phyloP scores from a whole-genome alignment of 2,113 vertebrate species.

The Oceanites oceanicus region DNA sequence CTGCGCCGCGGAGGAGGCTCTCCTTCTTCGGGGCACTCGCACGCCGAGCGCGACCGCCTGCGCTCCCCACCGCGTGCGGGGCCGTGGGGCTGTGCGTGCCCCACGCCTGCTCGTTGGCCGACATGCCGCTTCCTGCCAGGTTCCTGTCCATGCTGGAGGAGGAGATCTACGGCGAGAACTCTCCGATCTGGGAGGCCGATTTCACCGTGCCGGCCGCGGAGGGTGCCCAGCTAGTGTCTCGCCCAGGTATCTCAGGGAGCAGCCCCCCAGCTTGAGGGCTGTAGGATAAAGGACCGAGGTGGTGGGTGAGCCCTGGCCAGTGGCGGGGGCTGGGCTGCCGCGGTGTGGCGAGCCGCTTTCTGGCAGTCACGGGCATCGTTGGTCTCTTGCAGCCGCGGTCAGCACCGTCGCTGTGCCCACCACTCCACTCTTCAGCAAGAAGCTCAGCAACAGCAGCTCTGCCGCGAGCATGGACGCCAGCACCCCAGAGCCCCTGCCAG shows the following conservation, averaged over 20 bases:
- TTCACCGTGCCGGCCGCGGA: conserved; percentile 91
- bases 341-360: fast-evolving
- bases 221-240: conserved; percentile 87
- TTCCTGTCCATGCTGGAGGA: conserved; percentile 99
- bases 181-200: conserved; percentile 96
- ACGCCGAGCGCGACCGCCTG: fast-evolving
- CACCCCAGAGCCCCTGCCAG: conserved; percentile 83
- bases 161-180: conserved; percentile 97
- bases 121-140: conserved; percentile 58
- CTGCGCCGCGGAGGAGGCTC: background rate
- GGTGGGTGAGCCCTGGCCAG: background rate
- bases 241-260: conserved; percentile 79
- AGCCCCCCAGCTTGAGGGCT: background rate
- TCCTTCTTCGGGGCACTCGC: fast-evolving
- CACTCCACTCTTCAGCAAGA: conserved; percentile 84
- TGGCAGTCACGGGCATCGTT: fast-evolving
- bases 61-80: background rate
- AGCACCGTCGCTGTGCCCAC: conserved; percentile 82
- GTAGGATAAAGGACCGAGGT: background rate
- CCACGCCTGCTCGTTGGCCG: fast-evolving
- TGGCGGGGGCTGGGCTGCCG: background rate
- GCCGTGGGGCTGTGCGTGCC: background rate
- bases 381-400: conserved; percentile 69
- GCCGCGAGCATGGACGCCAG: conserved; percentile 76
- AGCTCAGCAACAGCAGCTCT: conserved; percentile 79